These are phyloP conservation scores for Ochropleura leucogaster DNA, from an alignment of 2,888 invertebrate genomes.

Conservation along the genomic window DNA sequence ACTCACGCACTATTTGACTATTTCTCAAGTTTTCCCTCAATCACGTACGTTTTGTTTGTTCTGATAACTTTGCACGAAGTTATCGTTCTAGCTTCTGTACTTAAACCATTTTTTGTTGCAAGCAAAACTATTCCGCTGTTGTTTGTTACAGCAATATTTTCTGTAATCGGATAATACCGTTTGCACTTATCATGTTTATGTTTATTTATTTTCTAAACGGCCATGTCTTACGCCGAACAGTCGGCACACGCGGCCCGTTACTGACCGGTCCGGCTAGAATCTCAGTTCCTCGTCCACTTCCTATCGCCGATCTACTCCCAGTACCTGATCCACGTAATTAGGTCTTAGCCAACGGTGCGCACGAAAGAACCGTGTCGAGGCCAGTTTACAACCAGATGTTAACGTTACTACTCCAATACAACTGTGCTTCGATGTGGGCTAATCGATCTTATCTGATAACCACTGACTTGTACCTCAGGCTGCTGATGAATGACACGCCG, in stretches of 20 bases:
- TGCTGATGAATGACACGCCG: constrained; percentile 63
- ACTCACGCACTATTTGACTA: constrained; percentile 74
- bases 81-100: constrained; percentile 12
- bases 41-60: constrained; percentile 42
- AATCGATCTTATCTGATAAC: constrained; percentile 73
- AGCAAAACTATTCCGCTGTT: constrained; percentile 3
- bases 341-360: constrained; percentile 79
- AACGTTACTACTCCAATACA: constrained; percentile 66
- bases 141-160: constrained; percentile 2
- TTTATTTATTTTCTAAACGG: constrained; percentile 57
- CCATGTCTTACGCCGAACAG: constrained; percentile 49
- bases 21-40: constrained; percentile 40
- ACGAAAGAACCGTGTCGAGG: constrained; percentile 84
- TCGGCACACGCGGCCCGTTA: constrained; percentile 66
- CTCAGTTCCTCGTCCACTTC: constrained; percentile 77
- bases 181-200: constrained; percentile 32
- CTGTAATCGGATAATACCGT: constrained; percentile 27
- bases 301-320: constrained; percentile 79
- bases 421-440: constrained; percentile 70
- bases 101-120: neutral
- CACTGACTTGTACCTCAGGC: constrained; percentile 59
- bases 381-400: constrained; percentile 70
- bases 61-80: constrained; percentile 27
- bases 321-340: constrained; percentile 75
- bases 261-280: constrained; percentile 74